A percentile compares a stretch with the other conserved stretches of the same genome.
These are phyloP conservation scores for Tachuris rubrigastra DNA, from an alignment of 2,113 vertebrate species.

Conservation along the genomic window DNA sequence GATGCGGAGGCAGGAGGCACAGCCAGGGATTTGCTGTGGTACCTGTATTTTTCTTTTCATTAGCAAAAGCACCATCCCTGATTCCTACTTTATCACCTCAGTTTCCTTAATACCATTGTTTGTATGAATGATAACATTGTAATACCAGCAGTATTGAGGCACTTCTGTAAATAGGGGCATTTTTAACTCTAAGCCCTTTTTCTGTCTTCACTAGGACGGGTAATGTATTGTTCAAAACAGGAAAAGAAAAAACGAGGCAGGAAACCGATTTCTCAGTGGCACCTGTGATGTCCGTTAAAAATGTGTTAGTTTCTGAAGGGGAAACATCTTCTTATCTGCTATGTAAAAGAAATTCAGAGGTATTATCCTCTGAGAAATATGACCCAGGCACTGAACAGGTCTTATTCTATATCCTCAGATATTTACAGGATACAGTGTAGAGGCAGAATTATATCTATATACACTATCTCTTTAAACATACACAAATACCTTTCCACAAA, in stretches of 20 bases:
- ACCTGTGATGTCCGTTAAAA: background rate
- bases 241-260: background rate
- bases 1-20: background rate
- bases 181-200: background rate
- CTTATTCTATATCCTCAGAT: background rate
- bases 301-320: background rate
- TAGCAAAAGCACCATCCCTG: background rate
- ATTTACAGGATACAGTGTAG: background rate
- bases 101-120: background rate
- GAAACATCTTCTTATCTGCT: background rate
- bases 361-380: background rate
- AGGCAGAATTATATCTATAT: background rate
- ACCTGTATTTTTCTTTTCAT: background rate
- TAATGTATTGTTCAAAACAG: background rate
- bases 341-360: background rate
- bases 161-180: background rate
- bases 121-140: background rate
- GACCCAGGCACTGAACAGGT: background rate
- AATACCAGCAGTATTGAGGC: background rate
- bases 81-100: background rate
- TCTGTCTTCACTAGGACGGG: background rate
- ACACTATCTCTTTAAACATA: background rate
- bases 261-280: background rate
- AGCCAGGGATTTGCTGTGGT: background rate
- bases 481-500: background rate